Conservation (phyloP, 2,113 vertebrate genomes). For the Prionailurus viverrinus region DNA sequence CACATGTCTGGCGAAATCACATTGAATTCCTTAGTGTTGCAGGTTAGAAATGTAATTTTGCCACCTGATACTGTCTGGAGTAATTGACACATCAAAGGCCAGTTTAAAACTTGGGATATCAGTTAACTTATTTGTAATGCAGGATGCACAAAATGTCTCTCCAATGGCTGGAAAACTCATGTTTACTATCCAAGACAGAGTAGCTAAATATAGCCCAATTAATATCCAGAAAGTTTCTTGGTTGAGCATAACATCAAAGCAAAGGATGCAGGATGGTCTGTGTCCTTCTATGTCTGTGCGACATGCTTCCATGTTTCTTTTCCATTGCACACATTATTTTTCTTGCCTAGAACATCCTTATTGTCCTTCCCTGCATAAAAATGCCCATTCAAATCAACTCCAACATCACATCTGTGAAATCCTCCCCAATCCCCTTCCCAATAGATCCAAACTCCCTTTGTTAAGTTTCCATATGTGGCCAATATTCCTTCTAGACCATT, state of each 20-base stretch:
- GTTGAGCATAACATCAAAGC: background rate
- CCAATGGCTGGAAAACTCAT: background rate
- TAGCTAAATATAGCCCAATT: background rate
- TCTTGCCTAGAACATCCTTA: background rate
- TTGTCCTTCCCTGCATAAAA: background rate
- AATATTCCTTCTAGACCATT: background rate
- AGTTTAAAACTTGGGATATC: background rate
- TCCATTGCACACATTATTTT: background rate
- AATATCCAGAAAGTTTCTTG: background rate
- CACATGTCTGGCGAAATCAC: background rate
- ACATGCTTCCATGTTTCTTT: background rate
- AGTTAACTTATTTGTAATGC: background rate
- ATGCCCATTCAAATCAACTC: background rate
- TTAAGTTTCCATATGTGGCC: background rate
- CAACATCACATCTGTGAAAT: background rate
- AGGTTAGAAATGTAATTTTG: background rate
- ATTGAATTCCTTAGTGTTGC: background rate
- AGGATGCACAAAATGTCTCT: background rate
- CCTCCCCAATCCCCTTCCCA: background rate
- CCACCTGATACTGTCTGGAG: background rate
- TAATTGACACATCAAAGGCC: background rate
- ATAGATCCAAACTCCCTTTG: background rate
- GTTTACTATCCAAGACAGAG: background rate
- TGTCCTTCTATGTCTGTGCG: background rate
- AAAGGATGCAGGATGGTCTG: background rate